Evolutionary conservation across 2,797 vertebrate species (phyloP).

Genomic region (Channa striata): DNA sequence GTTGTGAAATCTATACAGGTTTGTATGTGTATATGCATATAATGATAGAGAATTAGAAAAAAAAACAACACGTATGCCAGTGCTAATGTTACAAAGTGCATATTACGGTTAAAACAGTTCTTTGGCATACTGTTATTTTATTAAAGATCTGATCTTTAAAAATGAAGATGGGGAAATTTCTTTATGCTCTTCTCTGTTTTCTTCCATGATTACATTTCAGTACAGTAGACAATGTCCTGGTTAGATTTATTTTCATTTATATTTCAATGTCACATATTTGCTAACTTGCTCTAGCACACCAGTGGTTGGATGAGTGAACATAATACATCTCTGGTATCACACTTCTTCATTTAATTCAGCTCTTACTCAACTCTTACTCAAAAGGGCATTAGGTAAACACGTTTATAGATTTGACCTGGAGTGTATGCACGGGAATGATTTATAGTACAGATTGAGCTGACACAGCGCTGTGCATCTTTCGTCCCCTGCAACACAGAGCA

Average conservation of each 20-base stretch:
- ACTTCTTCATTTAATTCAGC: constrained; percentile 74
- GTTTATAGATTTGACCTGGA: constrained; percentile 43
- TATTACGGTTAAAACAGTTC: too few species aligned
- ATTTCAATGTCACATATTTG: constrained; percentile 9
- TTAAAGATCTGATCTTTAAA: too few species aligned
- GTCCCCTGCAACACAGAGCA: constrained; percentile 18
- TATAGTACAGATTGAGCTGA: constrained; percentile 56
- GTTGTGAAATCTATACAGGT: too few species aligned
- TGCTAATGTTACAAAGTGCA: too few species aligned
- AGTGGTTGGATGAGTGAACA: constrained; percentile 12
- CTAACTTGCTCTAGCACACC: constrained; percentile 14
- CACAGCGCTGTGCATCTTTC: constrained; percentile 44
- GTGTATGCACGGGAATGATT: constrained; percentile 45
- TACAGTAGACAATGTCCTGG: background rate
- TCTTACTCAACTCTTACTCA: constrained; percentile 57
- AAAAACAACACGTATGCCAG: too few species aligned
- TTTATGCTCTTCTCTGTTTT: too few species aligned
- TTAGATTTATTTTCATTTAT: constrained; percentile 25
- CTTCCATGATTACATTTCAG: background rate
- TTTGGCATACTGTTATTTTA: too few species aligned
- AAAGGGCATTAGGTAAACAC: constrained; percentile 76
- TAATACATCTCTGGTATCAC: constrained; percentile 24
- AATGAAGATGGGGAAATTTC: too few species aligned
- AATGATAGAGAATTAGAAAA: too few species aligned
- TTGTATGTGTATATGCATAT: too few species aligned